Evolutionary conservation across 2,888 invertebrate genomes (phyloP).

Genomic region (Chaetogeoica ovagalla): DNA sequence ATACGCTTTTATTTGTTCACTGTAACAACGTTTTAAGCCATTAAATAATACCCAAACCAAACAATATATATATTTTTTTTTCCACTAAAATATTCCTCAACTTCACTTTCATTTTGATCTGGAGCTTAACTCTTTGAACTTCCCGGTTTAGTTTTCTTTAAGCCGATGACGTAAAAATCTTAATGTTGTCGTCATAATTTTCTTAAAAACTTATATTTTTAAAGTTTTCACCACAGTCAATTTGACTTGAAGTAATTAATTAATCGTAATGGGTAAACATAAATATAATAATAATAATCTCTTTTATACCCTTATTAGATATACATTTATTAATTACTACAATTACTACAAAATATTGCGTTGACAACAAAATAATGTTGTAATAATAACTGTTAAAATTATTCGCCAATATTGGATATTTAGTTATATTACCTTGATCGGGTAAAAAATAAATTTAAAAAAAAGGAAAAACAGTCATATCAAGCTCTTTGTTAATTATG

Average conservation of each 20-base stretch:
- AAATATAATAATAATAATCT: not conserved
- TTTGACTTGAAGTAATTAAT: not conserved
- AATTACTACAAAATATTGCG: too few species aligned
- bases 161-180: constrained; percentile 10
- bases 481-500: not conserved
- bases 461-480: not conserved
- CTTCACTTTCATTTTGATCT: constrained; percentile 3
- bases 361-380: too few species aligned
- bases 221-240: not conserved
- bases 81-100: constrained; percentile 8
- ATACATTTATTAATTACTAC: too few species aligned
- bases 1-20: not conserved
- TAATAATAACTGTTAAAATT: too few species aligned
- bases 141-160: not conserved
- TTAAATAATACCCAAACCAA: constrained; percentile 10
- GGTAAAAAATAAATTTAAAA: not conserved
- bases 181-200: not conserved
- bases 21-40: not conserved
- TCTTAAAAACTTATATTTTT: constrained; percentile 7
- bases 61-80: not conserved
- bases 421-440: too few species aligned
- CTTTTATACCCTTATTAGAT: too few species aligned
- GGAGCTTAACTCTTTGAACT: constrained; percentile 15
- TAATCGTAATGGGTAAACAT: not conserved
- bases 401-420: too few species aligned